Conservation (phyloP, 2,888 invertebrate genomes). For the Cephus nigrinus region DNA sequence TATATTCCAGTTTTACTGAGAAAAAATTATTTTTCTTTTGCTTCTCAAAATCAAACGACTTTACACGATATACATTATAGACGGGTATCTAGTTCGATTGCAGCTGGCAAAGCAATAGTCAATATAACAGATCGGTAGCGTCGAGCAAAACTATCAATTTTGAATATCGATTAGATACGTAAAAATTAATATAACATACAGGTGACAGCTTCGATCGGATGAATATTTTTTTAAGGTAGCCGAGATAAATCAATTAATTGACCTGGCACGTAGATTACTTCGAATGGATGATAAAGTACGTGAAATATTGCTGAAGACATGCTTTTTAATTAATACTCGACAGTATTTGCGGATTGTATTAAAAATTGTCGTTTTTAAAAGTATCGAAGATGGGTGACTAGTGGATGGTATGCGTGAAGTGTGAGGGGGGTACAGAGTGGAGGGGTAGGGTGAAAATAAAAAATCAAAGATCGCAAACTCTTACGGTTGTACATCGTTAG, state of each 20-base stretch:
- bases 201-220: neutral
- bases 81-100: neutral
- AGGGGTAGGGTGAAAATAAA: neutral
- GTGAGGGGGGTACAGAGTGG: too few species aligned
- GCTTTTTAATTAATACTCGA: neutral
- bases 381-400: neutral
- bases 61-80: too few species aligned
- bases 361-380: neutral
- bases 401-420: neutral
- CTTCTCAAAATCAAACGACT: neutral
- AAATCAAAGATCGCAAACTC: constrained; percentile 49
- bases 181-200: neutral
- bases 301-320: neutral
- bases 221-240: neutral
- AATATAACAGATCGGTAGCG: neutral
- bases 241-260: neutral
- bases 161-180: neutral
- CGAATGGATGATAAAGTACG: neutral
- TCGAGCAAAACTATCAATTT: neutral
- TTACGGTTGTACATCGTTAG: constrained; percentile 53
- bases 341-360: neutral
- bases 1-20: neutral
- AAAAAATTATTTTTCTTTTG: neutral
- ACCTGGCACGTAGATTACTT: neutral
- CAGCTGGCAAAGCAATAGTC: neutral